Evolutionary conservation across 1,140 invertebrate species (phyloP), one percentile per base, ranked within the genome.

Genomic region (Hypsibius dujardini): DNA sequence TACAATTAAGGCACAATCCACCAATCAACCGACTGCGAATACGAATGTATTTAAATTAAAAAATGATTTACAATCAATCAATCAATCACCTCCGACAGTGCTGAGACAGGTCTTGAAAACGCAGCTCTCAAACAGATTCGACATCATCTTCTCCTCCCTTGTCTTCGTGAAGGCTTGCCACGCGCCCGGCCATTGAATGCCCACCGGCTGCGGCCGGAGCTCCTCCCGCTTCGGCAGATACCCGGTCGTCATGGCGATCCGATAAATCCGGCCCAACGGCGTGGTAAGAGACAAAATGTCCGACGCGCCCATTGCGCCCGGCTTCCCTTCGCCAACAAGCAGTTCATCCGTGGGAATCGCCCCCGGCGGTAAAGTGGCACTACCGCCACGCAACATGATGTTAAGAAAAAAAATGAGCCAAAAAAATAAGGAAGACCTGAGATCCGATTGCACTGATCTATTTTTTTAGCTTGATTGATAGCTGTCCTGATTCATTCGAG

Each of bases 81-180:
- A 28, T n/a, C 62, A 73, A 77, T 83, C 83, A 91, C 90, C 91
- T 79, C 90, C 82, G 71, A 92, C 87, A 81, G 90, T 92, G 78
- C 91, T 93, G 78, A 92, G 87, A 0, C 86, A 75, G 46, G 90
- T 87, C 82, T 95, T 95, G 77, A 95, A 95, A 2, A 84, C 81
- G 79, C 94, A 97, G 77, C 91, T 95, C 81, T 97, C 92, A 76
- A 95, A 87, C 1, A 85, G 83, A 0, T 84, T 81, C 79, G 92
- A 88, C n/a, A 96, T 76, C 45, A 77, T 73, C 7, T 78, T 50
- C 74, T 80, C 79, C 74, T 79, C 77, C 50, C 62, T 12, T 3
- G 12, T 67, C 62, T 42, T 12, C 12, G 12, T 45, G 12, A 67
- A 45, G 12, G 62, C 42, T 42, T 67, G 62, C 62, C 62, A 67